These are phyloP conservation scores for Andrena bucephala DNA, from an alignment of 2,888 invertebrate genomes.

Conservation along the genomic window DNA sequence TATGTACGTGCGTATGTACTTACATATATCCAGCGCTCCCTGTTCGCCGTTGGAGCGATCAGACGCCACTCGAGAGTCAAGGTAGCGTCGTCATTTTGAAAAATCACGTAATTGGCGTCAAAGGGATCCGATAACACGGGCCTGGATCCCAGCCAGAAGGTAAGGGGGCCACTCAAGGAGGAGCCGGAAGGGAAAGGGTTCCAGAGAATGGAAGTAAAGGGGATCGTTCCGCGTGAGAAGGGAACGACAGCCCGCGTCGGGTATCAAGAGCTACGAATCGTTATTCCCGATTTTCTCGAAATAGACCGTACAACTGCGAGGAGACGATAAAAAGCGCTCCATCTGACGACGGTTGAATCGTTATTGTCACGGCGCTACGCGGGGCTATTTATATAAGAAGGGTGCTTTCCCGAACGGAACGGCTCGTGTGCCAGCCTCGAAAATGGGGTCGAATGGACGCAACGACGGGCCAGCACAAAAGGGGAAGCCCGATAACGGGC, in stretches of 20 bases:
- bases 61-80: neutral
- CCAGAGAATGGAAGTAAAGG: constrained; percentile 32
- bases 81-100: constrained; percentile 61
- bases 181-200: constrained; percentile 48
- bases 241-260: constrained; percentile 39
- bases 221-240: constrained; percentile 31
- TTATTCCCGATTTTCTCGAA: constrained; percentile 64
- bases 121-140: constrained; percentile 70
- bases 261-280: constrained; percentile 50
- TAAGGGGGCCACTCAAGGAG: constrained; percentile 61
- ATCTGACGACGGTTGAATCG: constrained; percentile 66
- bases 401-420: constrained; percentile 45
- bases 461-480: constrained; percentile 51
- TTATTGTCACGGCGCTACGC: constrained; percentile 62
- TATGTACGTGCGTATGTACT: too few relatives aligned
- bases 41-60: neutral
- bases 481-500: constrained; percentile 67
- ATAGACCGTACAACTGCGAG: constrained; percentile 51
- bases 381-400: constrained; percentile 66
- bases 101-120: constrained; percentile 73
- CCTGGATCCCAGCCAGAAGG: constrained; percentile 67
- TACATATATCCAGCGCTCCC: neutral
- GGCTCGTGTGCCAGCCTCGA: constrained; percentile 44
- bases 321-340: constrained; percentile 62
- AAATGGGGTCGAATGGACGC: constrained; percentile 64